A percentile compares a stretch with the other conserved stretches of the same genome.
These are phyloP conservation scores for Eretmocerus hayati DNA, from an alignment of 2,888 invertebrate genomes.

Conservation along the genomic window DNA sequence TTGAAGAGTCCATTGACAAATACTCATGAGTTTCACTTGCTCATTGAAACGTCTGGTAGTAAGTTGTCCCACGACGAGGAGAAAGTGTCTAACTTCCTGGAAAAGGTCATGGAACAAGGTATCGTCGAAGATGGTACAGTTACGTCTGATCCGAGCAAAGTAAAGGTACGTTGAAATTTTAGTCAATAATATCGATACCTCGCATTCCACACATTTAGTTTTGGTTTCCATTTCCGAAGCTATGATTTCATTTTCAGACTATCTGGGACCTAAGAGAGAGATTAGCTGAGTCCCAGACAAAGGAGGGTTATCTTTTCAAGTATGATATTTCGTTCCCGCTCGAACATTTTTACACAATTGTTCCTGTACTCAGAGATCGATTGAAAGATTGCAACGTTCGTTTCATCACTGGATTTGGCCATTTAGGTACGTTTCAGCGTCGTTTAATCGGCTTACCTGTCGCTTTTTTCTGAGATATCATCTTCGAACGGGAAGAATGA, in stretches of 20 bases:
- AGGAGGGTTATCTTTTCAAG: slow-evolving; percentile 86
- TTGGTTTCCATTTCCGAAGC: too few relatives aligned
- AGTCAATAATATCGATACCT: too few relatives aligned
- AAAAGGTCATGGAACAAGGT: slow-evolving; percentile 63
- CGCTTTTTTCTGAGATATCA: not conserved
- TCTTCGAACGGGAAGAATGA: not conserved
- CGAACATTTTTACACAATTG: slow-evolving; percentile 74
- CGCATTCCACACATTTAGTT: too few relatives aligned
- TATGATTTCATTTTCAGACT: too few relatives aligned
- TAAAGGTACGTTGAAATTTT: slow-evolving; percentile 53
- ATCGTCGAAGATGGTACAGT: slow-evolving; percentile 77
- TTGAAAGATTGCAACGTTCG: slow-evolving; percentile 55
- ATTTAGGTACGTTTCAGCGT: slow-evolving; percentile 65
- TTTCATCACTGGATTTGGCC: slow-evolving; percentile 83
- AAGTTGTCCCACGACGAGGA: slow-evolving; percentile 77
- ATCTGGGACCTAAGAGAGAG: slow-evolving; percentile 86
- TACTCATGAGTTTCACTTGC: slow-evolving; percentile 69
- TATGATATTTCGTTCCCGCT: slow-evolving; percentile 92
- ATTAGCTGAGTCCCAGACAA: slow-evolving; percentile 67
- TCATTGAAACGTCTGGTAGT: slow-evolving; percentile 86
- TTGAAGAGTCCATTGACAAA: slow-evolving; percentile 48
- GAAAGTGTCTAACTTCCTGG: slow-evolving; percentile 74
- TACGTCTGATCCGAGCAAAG: slow-evolving; percentile 75
- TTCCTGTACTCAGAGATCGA: slow-evolving; percentile 61
- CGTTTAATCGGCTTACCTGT: not conserved